Evolutionary conservation across 2,113 vertebrate species (phyloP).

Genomic region (Tachuris rubrigastra): DNA sequence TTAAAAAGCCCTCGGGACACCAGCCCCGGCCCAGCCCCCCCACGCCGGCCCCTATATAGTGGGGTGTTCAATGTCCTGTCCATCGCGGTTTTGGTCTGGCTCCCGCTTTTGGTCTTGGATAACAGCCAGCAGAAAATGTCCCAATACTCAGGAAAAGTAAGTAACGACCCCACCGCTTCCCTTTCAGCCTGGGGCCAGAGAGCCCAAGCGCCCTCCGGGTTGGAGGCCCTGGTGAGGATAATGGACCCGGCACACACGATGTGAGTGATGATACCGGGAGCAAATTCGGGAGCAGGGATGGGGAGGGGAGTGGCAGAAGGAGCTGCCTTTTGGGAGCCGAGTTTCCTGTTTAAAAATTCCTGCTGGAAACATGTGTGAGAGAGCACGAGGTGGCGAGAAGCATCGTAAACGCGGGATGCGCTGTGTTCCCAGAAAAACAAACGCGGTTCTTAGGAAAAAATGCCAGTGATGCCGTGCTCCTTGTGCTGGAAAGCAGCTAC

Average conservation of each 20-base stretch:
- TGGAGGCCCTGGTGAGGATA: background rate
- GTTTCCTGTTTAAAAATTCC: slow-evolving; percentile 16
- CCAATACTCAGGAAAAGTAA: slow-evolving; percentile 92
- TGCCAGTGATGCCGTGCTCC: background rate
- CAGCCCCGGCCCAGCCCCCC: background rate
- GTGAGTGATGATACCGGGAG: background rate
- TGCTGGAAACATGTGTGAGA: background rate
- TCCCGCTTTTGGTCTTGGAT: slow-evolving; percentile 69
- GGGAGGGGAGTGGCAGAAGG: background rate
- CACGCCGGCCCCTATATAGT: slow-evolving; percentile 72
- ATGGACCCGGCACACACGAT: background rate
- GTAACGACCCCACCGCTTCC: slow-evolving; percentile 5
- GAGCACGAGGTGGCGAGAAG: background rate
- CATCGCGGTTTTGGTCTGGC: slow-evolving; percentile 63
- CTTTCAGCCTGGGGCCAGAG: background rate
- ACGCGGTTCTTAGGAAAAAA: background rate
- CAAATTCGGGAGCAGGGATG: background rate
- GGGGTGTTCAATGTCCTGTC: slow-evolving; percentile 67
- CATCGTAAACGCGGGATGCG: background rate
- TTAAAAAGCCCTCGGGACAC: slow-evolving; percentile 33
- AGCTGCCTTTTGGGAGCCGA: background rate
- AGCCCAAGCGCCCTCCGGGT: background rate
- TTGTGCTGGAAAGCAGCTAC: background rate
- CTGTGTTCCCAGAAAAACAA: background rate
- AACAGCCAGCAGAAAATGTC: slow-evolving; percentile 82